Conservation (phyloP, 23 tunicate species). For the Phallusia fumigata region DNA sequence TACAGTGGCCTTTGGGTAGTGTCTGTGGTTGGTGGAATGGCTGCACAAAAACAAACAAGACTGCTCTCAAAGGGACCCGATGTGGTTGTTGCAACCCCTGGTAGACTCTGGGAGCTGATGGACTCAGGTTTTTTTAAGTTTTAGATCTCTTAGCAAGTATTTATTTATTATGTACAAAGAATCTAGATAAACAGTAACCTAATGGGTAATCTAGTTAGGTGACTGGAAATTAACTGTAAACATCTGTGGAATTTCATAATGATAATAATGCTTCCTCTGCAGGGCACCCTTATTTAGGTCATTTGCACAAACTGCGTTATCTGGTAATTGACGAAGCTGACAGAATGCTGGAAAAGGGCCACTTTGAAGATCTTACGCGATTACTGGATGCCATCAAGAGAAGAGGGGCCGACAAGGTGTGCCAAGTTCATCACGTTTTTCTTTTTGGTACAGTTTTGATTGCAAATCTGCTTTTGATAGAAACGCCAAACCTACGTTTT, state of each 20-base stretch:
- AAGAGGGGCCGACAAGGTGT: slow-evolving; percentile 36
- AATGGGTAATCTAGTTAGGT: too few species aligned
- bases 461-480: slow-evolving; percentile 20
- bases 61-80: slow-evolving; percentile 69
- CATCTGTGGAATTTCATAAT: too few species aligned
- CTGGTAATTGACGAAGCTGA: slow-evolving; percentile 98
- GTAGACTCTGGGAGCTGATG: slow-evolving; percentile 83
- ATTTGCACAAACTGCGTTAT: slow-evolving; percentile 60
- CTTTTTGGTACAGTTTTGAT: neutral
- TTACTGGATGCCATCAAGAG: slow-evolving; percentile 52
- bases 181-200: too few species aligned
- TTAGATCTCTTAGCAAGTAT: neutral
- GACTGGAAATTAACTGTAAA: too few species aligned
- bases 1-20: slow-evolving; percentile 51
- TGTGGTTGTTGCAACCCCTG: slow-evolving; percentile 93
- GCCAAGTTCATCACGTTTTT: neutral
- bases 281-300: slow-evolving; percentile 60
- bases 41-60: slow-evolving; percentile 84
- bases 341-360: slow-evolving; percentile 93
- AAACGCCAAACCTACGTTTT: slow-evolving; percentile 89
- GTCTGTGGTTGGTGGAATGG: slow-evolving; percentile 92
- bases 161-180: neutral
- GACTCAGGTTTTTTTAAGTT: slow-evolving; percentile 32
- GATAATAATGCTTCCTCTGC: too few species aligned
- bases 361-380: slow-evolving; percentile 88